phyloP scores from a whole-genome alignment of 2,888 invertebrate genomes.

The Eupithecia subumbrata region DNA sequence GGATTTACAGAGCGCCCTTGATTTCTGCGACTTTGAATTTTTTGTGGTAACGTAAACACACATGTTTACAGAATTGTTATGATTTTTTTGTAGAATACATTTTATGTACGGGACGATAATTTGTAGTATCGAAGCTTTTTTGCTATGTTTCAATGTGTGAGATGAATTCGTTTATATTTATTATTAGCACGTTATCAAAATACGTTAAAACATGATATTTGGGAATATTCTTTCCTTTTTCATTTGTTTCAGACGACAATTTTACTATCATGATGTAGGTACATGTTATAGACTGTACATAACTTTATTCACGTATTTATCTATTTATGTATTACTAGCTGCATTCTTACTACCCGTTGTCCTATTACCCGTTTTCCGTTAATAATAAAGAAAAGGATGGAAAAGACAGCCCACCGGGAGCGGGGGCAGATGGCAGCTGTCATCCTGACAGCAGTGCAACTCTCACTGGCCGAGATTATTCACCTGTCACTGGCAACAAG shows the following conservation, averaged over 20 bases:
- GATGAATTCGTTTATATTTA: no score
- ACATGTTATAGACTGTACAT: not conserved
- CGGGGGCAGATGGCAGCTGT: not conserved
- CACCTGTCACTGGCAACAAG: not conserved
- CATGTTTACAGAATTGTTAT: not conserved
- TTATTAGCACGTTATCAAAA: no score
- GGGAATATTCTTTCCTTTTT: not conserved
- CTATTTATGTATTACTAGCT: not conserved
- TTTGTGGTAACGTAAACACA: not conserved
- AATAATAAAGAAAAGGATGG: no score
- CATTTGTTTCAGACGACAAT: no score
- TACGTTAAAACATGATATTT: no score
- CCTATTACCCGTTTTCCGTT: no score
- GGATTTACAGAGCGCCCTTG: not conserved
- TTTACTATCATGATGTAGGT: no score
- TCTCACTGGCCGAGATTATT: not conserved
- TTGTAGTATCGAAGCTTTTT: no score
- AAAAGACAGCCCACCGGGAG: not conserved
- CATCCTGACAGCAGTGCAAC: not conserved
- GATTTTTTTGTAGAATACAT: not conserved
- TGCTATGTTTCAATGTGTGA: no score
- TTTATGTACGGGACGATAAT: not conserved
- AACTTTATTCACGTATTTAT: not conserved
- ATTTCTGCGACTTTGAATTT: slow-evolving; percentile 1
- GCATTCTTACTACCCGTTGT: no score